Evolutionary conservation across 2,797 vertebrate species (phyloP), one percentile per base, ranked within the genome.

Genomic region (Poeciliopsis infans): DNA sequence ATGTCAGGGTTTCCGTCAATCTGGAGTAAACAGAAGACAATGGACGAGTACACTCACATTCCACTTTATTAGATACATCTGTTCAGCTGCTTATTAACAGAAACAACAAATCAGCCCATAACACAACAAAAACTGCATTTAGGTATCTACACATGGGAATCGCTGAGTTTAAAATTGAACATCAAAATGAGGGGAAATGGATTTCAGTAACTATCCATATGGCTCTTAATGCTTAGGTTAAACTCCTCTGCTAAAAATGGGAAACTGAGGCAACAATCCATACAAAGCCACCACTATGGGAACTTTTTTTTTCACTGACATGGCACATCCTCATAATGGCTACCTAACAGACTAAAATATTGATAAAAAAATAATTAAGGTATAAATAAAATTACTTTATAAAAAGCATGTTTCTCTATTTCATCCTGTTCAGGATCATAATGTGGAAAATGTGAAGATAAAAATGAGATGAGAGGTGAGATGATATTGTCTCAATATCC

Each of bases 401-500:
- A 28, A 61, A 61, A 16, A 31, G 5, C 12, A 18, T 31, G 28
- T 10, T 64, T 36, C 31, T 36, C 7, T 20, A 18, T 66, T 36
- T 66, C 7, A 33, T 20, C 59, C 5, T 15, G 12, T 47, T 18
- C 23, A 57, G 10, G 33, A 33, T 15, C 31, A 18, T 61, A 2
- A 39, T 39, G 33, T 36, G 7, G 61, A 39, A 7, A 39, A 10
- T 39, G 18, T 11, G 33, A 36, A 36, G 33, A 25, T 68, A 25
- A 68, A 68, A 25, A 25, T 25, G 10, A 41, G 36, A 68, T 16
- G 7, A 20, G 33, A 39, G 84, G 3, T 46, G 47, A 41, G 15
- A 4, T 25, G 1, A 61, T 18, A 28, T 25, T 41, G 36, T 39
- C 18, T 25, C 36, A 41, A 41, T 82, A 68, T 86, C 51, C 77